These are phyloP conservation scores for Nothocercus julius DNA, from an alignment of 2,113 vertebrate species.

Conservation along the genomic window DNA sequence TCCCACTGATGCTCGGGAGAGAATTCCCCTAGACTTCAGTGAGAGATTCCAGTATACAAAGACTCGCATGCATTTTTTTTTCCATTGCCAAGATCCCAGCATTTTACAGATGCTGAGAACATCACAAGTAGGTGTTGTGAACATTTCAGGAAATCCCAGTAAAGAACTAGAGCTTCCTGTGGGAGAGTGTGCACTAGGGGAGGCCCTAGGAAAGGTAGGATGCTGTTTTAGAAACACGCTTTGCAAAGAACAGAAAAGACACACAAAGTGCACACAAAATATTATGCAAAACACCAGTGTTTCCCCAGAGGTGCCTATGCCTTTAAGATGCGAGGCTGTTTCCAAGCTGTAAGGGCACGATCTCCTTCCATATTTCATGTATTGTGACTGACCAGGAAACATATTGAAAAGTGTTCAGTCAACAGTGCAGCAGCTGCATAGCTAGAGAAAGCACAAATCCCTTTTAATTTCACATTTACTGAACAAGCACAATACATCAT, in stretches of 20 bases:
- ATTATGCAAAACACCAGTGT: neutral
- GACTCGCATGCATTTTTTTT: neutral
- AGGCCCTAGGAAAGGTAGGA: neutral
- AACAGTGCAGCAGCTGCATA: slow-evolving; percentile 40
- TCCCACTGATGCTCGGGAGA: neutral
- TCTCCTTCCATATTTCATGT: neutral
- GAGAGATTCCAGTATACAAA: neutral
- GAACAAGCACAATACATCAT: slow-evolving; percentile 36
- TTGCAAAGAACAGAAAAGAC: neutral
- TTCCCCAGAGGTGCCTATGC: neutral
- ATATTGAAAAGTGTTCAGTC: neutral
- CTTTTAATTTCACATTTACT: slow-evolving; percentile 42
- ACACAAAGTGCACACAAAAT: neutral
- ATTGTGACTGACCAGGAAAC: neutral
- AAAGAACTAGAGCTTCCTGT: neutral
- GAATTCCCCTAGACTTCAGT: neutral
- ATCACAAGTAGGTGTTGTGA: neutral
- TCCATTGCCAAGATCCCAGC: neutral
- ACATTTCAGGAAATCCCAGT: neutral
- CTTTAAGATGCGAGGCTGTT: neutral
- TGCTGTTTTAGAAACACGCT: neutral
- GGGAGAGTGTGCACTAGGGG: neutral
- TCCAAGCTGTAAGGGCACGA: neutral
- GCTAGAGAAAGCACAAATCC: neutral
- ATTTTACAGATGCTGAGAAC: neutral